These are phyloP conservation scores for Melolontha melolontha DNA, from an alignment of 2,888 invertebrate genomes.

Conservation along the genomic window DNA sequence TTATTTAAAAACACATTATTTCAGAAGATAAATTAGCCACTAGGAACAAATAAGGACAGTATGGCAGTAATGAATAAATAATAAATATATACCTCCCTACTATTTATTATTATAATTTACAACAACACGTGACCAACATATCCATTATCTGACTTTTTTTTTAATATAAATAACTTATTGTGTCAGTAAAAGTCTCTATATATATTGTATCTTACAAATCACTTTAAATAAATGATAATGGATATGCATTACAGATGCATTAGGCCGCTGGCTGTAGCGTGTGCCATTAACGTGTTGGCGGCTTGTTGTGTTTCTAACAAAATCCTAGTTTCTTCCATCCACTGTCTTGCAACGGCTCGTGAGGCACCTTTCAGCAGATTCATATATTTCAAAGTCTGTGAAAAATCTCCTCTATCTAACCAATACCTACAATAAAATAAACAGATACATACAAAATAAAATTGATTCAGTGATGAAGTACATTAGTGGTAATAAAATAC, in stretches of 20 bases:
- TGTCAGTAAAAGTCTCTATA: background rate
- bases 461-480: too few species aligned
- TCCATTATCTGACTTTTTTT: constrained; percentile 33
- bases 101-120: constrained; percentile 43
- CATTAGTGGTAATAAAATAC: too few species aligned
- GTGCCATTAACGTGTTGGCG: constrained; percentile 88
- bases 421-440: constrained; percentile 76
- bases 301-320: constrained; percentile 92
- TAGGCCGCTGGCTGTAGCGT: constrained; percentile 84
- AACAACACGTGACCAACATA: constrained; percentile 40
- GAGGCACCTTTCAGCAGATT: constrained; percentile 91
- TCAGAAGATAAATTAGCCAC: constrained; percentile 26
- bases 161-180: background rate
- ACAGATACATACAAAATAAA: constrained; percentile 1
- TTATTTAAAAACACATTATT: constrained; percentile 34
- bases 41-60: constrained; percentile 40
- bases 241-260: constrained; percentile 62
- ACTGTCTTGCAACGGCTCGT: constrained; percentile 82
- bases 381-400: constrained; percentile 87
- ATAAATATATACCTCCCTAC: constrained; percentile 41
- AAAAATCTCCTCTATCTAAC: constrained; percentile 89
- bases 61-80: constrained; percentile 40
- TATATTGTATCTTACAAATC: constrained; percentile 29
- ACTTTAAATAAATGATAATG: constrained; percentile 38
- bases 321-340: constrained; percentile 87